Conservation (phyloP, 2,888 invertebrate species). For the Keiferia lycopersicella region DNA sequence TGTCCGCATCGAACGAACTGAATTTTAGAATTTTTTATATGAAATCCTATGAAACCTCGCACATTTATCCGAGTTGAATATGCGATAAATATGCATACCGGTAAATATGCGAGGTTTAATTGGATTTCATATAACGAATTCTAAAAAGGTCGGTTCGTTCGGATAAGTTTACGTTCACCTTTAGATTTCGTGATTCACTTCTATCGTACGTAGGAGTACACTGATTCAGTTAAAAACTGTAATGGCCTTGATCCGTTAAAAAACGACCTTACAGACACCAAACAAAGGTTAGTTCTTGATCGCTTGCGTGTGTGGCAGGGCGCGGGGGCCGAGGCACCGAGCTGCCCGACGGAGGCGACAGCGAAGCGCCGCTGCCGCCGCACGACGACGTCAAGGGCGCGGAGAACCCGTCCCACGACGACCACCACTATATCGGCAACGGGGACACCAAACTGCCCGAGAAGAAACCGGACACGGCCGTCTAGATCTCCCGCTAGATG, state of each 20-base stretch:
- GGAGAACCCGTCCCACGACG: conserved; percentile 81
- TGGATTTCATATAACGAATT: too few species aligned
- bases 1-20: too few species aligned
- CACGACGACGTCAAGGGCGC: conserved; percentile 82
- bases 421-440: conserved; percentile 82
- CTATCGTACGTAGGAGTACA: too few species aligned
- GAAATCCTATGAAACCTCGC: too few species aligned
- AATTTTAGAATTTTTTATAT: too few species aligned
- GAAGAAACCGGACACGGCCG: conserved; percentile 78
- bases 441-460: conserved; percentile 75
- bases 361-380: conserved; percentile 82
- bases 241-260: background rate
- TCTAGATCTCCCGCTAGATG: conserved; percentile 49
- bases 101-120: too few species aligned
- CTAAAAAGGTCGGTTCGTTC: too few species aligned
- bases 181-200: too few species aligned
- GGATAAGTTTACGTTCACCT: too few species aligned
- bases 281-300: conserved; percentile 68
- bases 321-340: conserved; percentile 80
- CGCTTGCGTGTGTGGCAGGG: conserved; percentile 80
- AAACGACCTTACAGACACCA: background rate
- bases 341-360: conserved; percentile 83
- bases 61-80: too few species aligned
- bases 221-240: background rate
- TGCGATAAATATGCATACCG: too few species aligned